phyloP scores from a whole-genome alignment of 2,113 vertebrate species.

The Casuarius casuarius region DNA sequence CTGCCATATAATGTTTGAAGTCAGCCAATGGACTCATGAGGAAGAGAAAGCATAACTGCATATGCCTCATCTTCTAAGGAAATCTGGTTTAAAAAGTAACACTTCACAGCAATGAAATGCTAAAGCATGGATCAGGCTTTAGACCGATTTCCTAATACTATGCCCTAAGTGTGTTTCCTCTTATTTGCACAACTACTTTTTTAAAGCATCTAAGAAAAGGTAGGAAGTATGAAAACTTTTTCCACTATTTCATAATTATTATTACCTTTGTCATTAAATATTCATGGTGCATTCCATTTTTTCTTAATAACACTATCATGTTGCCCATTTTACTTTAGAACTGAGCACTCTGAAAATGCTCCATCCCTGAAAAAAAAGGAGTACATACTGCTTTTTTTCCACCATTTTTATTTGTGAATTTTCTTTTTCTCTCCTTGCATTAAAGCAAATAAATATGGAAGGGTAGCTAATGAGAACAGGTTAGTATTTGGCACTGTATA shows the following conservation, averaged over 20 bases:
- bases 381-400: background rate
- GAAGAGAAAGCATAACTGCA: background rate
- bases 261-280: background rate
- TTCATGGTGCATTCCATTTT: background rate
- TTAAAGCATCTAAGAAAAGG: background rate
- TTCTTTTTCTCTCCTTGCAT: accelerated
- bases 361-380: background rate
- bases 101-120: background rate
- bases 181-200: background rate
- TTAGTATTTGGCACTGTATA: background rate
- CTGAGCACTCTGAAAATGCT: background rate
- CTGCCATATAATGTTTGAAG: accelerated
- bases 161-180: background rate
- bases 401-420: background rate
- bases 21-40: accelerated
- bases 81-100: background rate
- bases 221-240: background rate
- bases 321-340: background rate
- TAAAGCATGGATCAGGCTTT: background rate
- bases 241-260: background rate
- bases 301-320: background rate
- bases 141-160: background rate
- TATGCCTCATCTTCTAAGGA: background rate
- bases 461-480: background rate
- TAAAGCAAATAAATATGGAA: background rate